Evolutionary conservation across 2,113 vertebrate genomes (phyloP).

Genomic region (Datnioides undecimradiatus): DNA sequence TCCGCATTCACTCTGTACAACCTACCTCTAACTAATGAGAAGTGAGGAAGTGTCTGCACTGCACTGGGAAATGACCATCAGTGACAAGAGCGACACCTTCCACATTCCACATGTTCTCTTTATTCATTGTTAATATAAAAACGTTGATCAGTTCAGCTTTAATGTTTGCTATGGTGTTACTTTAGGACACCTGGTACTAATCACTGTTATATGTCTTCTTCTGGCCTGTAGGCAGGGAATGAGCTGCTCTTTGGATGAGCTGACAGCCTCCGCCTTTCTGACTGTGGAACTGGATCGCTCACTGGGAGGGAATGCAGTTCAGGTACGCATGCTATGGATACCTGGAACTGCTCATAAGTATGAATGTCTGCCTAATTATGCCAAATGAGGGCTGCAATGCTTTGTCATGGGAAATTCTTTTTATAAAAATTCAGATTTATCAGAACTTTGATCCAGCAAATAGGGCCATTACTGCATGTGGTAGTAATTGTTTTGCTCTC

Average conservation of each 20-base stretch:
- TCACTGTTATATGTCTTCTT: background rate
- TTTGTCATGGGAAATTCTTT: no score
- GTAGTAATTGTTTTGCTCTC: no score
- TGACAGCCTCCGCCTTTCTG: slow-evolving; percentile 91
- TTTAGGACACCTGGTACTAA: background rate
- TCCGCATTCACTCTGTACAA: no score
- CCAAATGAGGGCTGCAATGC: no score
- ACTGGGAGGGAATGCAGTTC: slow-evolving; percentile 88
- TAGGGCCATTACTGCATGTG: background rate
- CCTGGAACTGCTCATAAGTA: background rate
- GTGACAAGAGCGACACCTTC: background rate
- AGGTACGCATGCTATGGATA: slow-evolving; percentile 78
- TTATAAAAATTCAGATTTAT: no score
- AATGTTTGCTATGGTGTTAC: background rate
- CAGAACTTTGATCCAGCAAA: no score
- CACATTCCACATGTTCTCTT: background rate
- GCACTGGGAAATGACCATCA: no score
- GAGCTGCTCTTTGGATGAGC: slow-evolving; percentile 87
- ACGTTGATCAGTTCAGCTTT: no score
- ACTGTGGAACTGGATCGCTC: slow-evolving; percentile 91
- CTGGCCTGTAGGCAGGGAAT: slow-evolving; percentile 89
- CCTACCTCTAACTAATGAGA: no score
- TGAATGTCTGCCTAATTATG: background rate
- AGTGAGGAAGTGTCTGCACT: no score
- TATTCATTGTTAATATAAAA: no score